Percentiles rank a stretch among this genome's conserved stretches.
Conservation (phyloP, 92 coral and sea anemone species). For the Actinernus sp. region DNA sequence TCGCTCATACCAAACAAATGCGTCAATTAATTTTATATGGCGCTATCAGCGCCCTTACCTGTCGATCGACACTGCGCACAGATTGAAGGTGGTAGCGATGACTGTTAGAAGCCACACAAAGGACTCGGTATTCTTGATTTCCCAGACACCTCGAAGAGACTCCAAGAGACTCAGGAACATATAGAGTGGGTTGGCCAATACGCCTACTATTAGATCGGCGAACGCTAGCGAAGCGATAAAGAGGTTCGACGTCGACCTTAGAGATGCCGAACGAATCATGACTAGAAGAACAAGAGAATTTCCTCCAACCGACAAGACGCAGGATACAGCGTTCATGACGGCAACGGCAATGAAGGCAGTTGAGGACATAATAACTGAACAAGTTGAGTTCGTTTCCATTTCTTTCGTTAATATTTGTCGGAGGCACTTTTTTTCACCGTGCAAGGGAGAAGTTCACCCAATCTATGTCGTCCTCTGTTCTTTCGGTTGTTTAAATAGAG, state of each 20-base stretch:
- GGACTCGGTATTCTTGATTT: conserved; percentile 2
- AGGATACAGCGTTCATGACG: background rate
- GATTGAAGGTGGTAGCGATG: conserved; percentile 1
- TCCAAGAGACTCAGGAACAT: background rate
- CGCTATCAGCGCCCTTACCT: too few species aligned
- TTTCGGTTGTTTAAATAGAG: too few species aligned
- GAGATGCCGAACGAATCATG: background rate
- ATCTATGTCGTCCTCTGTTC: too few species aligned
- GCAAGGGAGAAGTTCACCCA: too few species aligned
- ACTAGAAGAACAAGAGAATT: background rate
- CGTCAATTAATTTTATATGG: too few species aligned
- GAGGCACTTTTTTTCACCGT: too few species aligned
- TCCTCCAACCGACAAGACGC: background rate
- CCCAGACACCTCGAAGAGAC: conserved; percentile 2
- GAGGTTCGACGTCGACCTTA: background rate
- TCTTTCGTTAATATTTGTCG: too few species aligned
- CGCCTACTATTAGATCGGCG: conserved; percentile 3
- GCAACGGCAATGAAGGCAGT: background rate
- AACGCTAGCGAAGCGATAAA: conserved; percentile 1
- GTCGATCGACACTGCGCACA: conserved; percentile 6
- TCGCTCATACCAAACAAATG: too few species aligned
- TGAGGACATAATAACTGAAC: background rate
- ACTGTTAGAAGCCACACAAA: conserved; percentile 11
- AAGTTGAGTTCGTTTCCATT: background rate
- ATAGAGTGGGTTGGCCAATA: conserved; percentile 1